Evolutionary conservation across 2,888 invertebrate species (phyloP), one percentile per base, ranked within the genome.

Genomic region (Dryocosmus kuriphilus): DNA sequence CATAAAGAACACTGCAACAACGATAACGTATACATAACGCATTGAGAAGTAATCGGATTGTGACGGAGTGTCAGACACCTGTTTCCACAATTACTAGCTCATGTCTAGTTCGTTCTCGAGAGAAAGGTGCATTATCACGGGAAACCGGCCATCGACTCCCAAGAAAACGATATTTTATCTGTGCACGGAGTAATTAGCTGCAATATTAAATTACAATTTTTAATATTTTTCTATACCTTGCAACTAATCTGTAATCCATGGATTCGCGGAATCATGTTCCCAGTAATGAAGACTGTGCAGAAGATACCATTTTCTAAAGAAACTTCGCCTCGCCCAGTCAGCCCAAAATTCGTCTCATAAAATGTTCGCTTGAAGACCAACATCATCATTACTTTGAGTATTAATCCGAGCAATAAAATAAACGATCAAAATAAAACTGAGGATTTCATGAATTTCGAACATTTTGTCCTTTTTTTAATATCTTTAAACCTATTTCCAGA

Each of bases 51-150:
- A 86, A 87, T 86, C 84, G 82, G 9, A 57, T 57, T 57, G 85
- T 84, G 85, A 85, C 85, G 85, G 74, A 82, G 81, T 85, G 82
- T 88, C 88, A 83, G 84, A 80, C 89, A 88, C 85, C 89, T 88
- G 89, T 86, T 86, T 87, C 84, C 88, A 84, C 89, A 89, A 89
- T 89, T 87, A 86, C 86, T 80, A 79, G 77, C 83, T 81, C 46
- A 38, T 80, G 65, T 38, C n/a, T 80, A 76, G 77, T 77, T 75
- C 79, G 76, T 80, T 79, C 79, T 79, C 79, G 78, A 83, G 85
- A 77, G 82, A 81, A 80, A 83, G 81, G 77, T 30, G 79, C 78
- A 82, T 83, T 82, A 81, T 85, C 77, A 71, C 63, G 46, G 71
- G 62, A 77, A 74, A 60, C 74, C 22, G 51, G 65, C n/a, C 78